A percentile compares a stretch with the other conserved stretches of the same genome.
These are phyloP conservation scores for Triops longicaudatus DNA, from an alignment of 1,140 invertebrate species.

Conservation along the genomic window DNA sequence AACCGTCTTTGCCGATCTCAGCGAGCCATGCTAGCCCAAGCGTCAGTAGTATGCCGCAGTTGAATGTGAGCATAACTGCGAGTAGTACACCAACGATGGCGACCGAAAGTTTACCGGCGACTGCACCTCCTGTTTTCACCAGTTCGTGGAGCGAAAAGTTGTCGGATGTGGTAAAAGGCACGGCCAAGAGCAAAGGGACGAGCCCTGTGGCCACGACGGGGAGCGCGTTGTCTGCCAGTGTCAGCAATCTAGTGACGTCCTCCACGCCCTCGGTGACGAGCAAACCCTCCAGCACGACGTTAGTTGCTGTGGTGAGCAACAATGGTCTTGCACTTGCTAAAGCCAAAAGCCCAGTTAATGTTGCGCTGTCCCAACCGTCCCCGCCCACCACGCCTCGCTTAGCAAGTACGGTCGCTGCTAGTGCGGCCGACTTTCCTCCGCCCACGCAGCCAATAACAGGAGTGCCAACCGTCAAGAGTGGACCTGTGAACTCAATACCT, in stretches of 20 bases:
- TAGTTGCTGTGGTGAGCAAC: not conserved
- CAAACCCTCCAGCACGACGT: not conserved
- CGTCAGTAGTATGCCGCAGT: not conserved
- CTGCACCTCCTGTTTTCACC: not conserved
- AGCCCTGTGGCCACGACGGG: conserved; percentile 42
- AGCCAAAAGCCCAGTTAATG: conserved; percentile 32
- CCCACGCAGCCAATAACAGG: conserved; percentile 31
- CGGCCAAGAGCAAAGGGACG: conserved; percentile 44
- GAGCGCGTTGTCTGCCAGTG: conserved; percentile 30
- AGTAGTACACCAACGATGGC: not conserved
- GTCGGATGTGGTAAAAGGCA: conserved; percentile 72
- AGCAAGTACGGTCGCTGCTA: conserved; percentile 16
- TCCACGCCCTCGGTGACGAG: not conserved
- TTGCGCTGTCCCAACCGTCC: conserved; percentile 24
- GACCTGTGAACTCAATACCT: conserved; percentile 31
- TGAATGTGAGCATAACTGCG: not conserved
- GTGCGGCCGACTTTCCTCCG: conserved; percentile 20
- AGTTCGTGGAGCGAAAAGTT: conserved; percentile 36
- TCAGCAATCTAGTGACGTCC: conserved; percentile 16
- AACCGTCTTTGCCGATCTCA: not conserved
- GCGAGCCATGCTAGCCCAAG: not conserved
- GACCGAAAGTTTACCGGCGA: conserved; percentile 17
- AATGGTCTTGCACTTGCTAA: conserved; percentile 24
- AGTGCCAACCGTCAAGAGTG: conserved; percentile 33
- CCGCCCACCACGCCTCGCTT: conserved; percentile 17